These are phyloP conservation scores for Diaprepes abbreviatus DNA, from an alignment of 2,888 invertebrate genomes.

Conservation along the genomic window DNA sequence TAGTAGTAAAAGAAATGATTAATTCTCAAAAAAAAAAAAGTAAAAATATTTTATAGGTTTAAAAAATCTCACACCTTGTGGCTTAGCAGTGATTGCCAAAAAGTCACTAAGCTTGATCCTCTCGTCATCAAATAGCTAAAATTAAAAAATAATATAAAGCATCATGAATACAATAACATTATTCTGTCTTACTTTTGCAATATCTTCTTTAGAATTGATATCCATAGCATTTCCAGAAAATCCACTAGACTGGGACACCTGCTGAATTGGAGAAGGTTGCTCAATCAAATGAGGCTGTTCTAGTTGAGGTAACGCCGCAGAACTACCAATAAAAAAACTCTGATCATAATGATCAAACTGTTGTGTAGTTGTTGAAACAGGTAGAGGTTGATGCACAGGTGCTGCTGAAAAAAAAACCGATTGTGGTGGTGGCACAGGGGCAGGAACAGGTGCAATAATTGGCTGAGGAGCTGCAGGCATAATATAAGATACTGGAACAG, in stretches of 20 bases:
- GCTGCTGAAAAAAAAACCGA: conserved; percentile 10
- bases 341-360: conserved; percentile 60
- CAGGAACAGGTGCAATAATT: conserved; percentile 46
- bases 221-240: conserved; percentile 16
- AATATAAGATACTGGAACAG: background rate
- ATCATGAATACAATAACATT: conserved; percentile 10
- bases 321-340: conserved; percentile 61
- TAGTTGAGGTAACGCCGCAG: conserved; percentile 5
- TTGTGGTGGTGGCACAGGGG: conserved; percentile 42
- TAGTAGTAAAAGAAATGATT: background rate
- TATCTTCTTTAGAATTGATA: conserved; percentile 46
- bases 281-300: background rate
- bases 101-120: conserved; percentile 66
- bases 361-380: conserved; percentile 25
- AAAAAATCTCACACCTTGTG: conserved; percentile 61
- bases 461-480: conserved; percentile 50
- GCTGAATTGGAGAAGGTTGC: background rate
- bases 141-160: conserved; percentile 38
- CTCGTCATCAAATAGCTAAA: conserved; percentile 65
- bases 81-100: conserved; percentile 63
- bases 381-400: conserved; percentile 16
- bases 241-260: conserved; percentile 1
- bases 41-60: no score
- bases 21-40: no score
- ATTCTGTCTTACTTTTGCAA: conserved; percentile 53